Conservation (phyloP, 2,888 invertebrate genomes). For the Drosophila lacicola region DNA sequence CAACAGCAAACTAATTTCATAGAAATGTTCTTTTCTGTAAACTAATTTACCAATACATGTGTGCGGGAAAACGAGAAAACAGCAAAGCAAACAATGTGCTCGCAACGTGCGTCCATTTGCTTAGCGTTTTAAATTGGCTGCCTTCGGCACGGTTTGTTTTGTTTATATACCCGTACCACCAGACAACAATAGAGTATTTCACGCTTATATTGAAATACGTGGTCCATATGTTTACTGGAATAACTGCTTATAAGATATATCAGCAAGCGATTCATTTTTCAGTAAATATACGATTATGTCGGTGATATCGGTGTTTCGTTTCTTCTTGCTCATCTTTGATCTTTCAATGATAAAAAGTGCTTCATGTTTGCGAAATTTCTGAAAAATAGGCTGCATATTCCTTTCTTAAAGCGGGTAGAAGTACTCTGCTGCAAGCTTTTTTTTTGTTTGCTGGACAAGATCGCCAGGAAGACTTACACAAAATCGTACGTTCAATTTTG, state of each 20-base stretch:
- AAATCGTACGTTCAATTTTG: too few species aligned
- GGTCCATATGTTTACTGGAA: background rate
- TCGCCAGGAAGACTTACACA: too few species aligned
- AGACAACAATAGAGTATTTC: conserved; percentile 19
- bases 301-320: too few species aligned
- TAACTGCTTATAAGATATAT: too few species aligned
- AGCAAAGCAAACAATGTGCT: conserved; percentile 51
- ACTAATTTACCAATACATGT: conserved; percentile 53
- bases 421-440: too few species aligned
- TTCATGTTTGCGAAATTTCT: too few species aligned
- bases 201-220: background rate
- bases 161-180: conserved; percentile 23
- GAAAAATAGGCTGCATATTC: too few species aligned
- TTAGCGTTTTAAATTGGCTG: conserved; percentile 60
- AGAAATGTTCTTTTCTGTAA: conserved; percentile 64
- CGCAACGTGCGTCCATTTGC: conserved; percentile 56
- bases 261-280: background rate
- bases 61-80: conserved; percentile 34
- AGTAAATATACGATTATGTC: too few species aligned
- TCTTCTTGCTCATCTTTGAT: too few species aligned
- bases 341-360: too few species aligned
- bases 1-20: conserved; percentile 66
- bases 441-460: too few species aligned
- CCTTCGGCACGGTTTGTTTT: conserved; percentile 41
- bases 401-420: too few species aligned